Percentiles rank a stretch among this genome's conserved stretches.
These are phyloP conservation scores for Antedon mediterranea DNA, from an alignment of 53 echinoderm and acorn worm species.

Conservation along the genomic window DNA sequence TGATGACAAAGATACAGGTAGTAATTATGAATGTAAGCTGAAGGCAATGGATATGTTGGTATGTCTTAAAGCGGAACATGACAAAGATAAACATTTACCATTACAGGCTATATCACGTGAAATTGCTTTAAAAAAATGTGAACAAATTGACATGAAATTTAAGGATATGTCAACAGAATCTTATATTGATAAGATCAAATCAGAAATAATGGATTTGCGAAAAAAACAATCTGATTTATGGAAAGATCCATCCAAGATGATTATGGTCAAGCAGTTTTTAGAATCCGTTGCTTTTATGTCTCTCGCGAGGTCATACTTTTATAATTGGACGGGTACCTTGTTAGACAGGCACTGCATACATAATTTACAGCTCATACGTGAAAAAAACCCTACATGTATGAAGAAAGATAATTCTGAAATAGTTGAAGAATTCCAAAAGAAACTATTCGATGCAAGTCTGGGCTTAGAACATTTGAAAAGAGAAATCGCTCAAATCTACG, in stretches of 20 bases:
- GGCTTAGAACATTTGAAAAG: slow-evolving; percentile 23
- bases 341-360: slow-evolving; percentile 4
- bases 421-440: slow-evolving; percentile 4
- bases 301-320: slow-evolving; percentile 6
- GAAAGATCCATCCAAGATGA: neutral
- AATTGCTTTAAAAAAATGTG: neutral
- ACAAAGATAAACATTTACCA: neutral
- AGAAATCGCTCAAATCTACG: slow-evolving; percentile 21
- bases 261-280: slow-evolving; percentile 6
- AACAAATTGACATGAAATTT: neutral
- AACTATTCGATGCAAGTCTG: slow-evolving; percentile 13
- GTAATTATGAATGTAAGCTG: neutral
- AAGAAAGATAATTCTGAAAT: neutral
- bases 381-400: slow-evolving; percentile 3
- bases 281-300: neutral
- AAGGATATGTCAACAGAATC: neutral
- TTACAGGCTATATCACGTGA: neutral
- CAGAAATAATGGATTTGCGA: neutral
- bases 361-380: slow-evolving; percentile 12
- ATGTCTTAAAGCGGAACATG: neutral
- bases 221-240: neutral
- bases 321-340: neutral
- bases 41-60: neutral
- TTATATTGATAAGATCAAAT: neutral
- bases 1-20: neutral